Evolutionary conservation across 2,888 invertebrate species (phyloP), one percentile per base, ranked within the genome.

Genomic region (Andricus curvator): DNA sequence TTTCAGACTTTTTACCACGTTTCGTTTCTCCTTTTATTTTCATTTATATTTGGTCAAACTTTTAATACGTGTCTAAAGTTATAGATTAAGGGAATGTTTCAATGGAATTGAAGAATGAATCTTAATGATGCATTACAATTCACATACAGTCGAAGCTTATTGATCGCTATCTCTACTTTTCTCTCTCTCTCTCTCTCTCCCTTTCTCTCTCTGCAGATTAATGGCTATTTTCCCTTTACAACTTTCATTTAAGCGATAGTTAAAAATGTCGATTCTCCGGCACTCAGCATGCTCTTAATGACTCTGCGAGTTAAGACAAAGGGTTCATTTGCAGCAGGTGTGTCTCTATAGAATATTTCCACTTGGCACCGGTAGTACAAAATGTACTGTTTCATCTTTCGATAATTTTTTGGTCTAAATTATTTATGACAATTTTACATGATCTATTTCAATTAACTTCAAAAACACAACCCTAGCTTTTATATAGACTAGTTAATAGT

Each of bases 281-380:
- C n/a, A 70, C 70, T 82, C 83, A 83, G 85, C 86, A 83, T 78
- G 81, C 82, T 84, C 86, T 87, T 89, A 89, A 89, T 88, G 89
- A 89, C 88, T 88, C 81, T 85, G 81, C 86, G 86, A 86, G 84
- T 83, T 85, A 84, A 89, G 86, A 89, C 88, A 88, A 89, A 89
- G 88, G 87, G 86, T 86, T 87, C 88, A 86, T 88, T 89, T 89
- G 85, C 87, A 84, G 86, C 88, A 89, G 89, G 88, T 89, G 89
- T 86, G 85, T 20, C 48, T 44, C 25, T 56, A 51, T 33, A 70
- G 70, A 70, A 70, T 29, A 51, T 20, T 29, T 48, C 25, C 25
- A 29, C 22, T 70, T 56, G 33, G 51, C 29, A 70, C 56, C 56
- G 29, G 20, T 29, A 20, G 22, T 33, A 29, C 3, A 29, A 70